These are phyloP conservation scores for Aptenodytes patagonicus DNA, from an alignment of 2,113 vertebrate genomes.

Conservation along the genomic window DNA sequence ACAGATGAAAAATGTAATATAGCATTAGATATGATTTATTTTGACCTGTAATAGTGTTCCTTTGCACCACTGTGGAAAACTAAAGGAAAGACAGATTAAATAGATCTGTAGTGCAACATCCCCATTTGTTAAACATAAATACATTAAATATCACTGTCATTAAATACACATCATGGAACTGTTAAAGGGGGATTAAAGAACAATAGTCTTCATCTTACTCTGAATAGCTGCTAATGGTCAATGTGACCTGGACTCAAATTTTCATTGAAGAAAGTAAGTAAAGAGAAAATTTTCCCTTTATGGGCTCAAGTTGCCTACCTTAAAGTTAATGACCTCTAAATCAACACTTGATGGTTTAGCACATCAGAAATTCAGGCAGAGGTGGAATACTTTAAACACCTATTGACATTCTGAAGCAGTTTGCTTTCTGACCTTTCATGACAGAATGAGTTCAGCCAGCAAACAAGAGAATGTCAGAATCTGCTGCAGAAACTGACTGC, in stretches of 20 bases:
- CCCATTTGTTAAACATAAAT: not conserved
- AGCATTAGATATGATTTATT: not conserved
- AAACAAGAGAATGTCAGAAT: slow-evolving; percentile 7
- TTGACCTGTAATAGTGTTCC: not conserved
- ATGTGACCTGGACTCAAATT: not conserved
- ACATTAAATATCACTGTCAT: not conserved
- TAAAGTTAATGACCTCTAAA: slow-evolving; percentile 19
- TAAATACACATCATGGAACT: not conserved
- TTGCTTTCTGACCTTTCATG: slow-evolving; percentile 52
- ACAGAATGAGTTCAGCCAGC: slow-evolving; percentile 49
- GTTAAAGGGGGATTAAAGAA: not conserved
- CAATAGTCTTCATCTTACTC: not conserved
- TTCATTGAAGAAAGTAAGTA: not conserved
- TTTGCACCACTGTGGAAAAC: not conserved
- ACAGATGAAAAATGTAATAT: not conserved
- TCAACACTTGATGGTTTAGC: not conserved
- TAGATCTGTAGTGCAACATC: not conserved
- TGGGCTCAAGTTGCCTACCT: not conserved
- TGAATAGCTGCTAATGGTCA: not conserved
- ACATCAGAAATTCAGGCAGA: not conserved
- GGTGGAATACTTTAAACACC: slow-evolving; percentile 31
- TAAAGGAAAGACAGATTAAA: not conserved
- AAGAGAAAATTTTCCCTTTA: not conserved
- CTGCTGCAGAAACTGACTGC: not conserved
- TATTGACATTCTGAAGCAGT: slow-evolving; percentile 49